Evolutionary conservation across 92 coral and sea anemone species (phyloP), one percentile per base, ranked within the genome.

Genomic region (Zoanthus sansibaricus): DNA sequence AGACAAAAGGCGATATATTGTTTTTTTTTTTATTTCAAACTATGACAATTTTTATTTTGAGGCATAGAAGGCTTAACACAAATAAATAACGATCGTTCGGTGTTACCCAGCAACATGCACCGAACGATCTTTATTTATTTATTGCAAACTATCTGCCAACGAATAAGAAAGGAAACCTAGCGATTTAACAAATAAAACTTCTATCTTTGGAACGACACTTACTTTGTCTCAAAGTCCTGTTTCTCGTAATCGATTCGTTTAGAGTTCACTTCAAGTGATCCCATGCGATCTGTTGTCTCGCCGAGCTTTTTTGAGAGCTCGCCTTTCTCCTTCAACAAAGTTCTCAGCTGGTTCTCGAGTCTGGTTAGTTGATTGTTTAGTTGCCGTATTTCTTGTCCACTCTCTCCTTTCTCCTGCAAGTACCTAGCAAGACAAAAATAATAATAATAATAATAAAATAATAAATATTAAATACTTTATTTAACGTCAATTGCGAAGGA

Each of bases 341-440:
- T 88, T 69, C 93, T 94, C 48, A 95, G 86, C 54, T 93, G 99
- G 32, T 95, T 93, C 75, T 97, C 99, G 2, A 91, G 71, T 71
- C 87, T 93, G 51, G 76, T 86, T 45, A 88, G 86, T 18, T 82
- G 89, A 78, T 91, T 94, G 68, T 91, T 91, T 55, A 91, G 74
- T 44, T 72, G 69, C 59, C 87, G 90, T 70, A 94, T 78, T 52
- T 94, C 94, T 20, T 95, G 90, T 37, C 90, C 94, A 18, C 87
- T 51, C 31, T 94, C 98, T 6, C 74, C 88, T 33, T 89, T 93
- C 79, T 93, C 98, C 20, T 93, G 93, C 85, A 70, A 42, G 58
- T 80, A 80, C 66, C 85, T 80, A 52, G 70, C 71, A 52, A 66
- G 30, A n/a, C 25, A n/a, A 67, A 3, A 67, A 69, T n/a, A n/a